Evolutionary conservation across 2,888 invertebrate species (phyloP).

Genomic region (Omphaloscelis lunosa): DNA sequence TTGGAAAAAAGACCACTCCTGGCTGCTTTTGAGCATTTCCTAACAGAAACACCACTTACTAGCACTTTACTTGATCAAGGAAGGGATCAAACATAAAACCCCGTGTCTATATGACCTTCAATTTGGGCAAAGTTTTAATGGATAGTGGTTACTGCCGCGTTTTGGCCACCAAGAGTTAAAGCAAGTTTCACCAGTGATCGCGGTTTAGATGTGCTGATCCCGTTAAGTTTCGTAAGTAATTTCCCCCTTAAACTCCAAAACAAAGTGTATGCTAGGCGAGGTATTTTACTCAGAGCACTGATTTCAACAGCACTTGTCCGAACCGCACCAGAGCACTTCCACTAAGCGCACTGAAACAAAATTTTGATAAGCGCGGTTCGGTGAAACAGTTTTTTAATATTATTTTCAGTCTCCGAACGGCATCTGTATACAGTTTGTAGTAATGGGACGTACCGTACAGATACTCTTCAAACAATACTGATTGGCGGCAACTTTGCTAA

Average conservation of each 20-base stretch:
- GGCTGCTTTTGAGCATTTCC: no score
- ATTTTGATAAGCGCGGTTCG: no score
- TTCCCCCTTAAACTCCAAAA: background rate
- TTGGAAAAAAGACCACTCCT: no score
- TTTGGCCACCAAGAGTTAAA: background rate
- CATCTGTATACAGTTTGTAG: no score
- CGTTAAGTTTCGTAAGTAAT: background rate
- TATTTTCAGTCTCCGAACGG: no score
- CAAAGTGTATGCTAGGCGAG: background rate
- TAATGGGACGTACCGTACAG: no score
- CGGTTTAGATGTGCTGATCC: background rate
- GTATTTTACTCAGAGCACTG: no score
- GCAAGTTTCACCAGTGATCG: background rate
- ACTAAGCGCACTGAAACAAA: no score
- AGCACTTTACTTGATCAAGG: background rate
- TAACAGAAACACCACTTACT: background rate
- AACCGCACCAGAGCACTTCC: no score
- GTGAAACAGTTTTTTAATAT: no score
- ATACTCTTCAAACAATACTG: background rate
- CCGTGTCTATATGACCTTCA: background rate
- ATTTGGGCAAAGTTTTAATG: slow-evolving; percentile 1
- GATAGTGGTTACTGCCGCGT: background rate
- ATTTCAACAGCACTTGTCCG: no score
- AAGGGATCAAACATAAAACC: slow-evolving; percentile 1
- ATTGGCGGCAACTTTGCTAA: background rate